Conservation (phyloP, 2,113 vertebrate genomes). For the Trachemys scripta region DNA sequence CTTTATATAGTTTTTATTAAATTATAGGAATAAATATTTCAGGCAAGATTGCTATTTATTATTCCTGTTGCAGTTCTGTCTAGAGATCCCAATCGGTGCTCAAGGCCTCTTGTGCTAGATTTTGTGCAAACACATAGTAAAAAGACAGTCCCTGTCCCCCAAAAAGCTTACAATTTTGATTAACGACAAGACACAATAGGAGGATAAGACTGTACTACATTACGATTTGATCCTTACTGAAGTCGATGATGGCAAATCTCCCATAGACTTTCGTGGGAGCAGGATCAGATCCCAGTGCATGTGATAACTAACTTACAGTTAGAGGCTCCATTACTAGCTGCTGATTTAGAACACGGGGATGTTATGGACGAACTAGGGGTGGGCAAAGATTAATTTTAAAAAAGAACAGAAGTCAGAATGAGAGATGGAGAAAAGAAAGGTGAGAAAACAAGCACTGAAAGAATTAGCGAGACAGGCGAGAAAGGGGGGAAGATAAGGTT, state of each 20-base stretch:
- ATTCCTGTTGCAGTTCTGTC: background rate
- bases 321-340: background rate
- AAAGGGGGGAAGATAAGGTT: background rate
- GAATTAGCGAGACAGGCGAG: background rate
- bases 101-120: background rate
- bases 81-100: background rate
- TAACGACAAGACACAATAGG: background rate
- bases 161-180: background rate
- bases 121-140: background rate
- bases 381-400: background rate
- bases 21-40: background rate
- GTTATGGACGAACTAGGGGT: background rate
- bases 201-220: background rate
- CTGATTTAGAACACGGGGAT: background rate
- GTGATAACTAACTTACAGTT: background rate
- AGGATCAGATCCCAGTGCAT: background rate
- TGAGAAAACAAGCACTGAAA: background rate
- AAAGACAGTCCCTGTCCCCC: background rate
- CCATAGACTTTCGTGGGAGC: background rate
- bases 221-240: background rate
- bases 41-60: background rate
- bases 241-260: background rate
- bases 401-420: background rate
- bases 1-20: background rate
- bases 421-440: background rate